These are phyloP conservation scores for Crotalus viridis DNA, from an alignment of 2,113 vertebrate genomes.

Conservation along the genomic window DNA sequence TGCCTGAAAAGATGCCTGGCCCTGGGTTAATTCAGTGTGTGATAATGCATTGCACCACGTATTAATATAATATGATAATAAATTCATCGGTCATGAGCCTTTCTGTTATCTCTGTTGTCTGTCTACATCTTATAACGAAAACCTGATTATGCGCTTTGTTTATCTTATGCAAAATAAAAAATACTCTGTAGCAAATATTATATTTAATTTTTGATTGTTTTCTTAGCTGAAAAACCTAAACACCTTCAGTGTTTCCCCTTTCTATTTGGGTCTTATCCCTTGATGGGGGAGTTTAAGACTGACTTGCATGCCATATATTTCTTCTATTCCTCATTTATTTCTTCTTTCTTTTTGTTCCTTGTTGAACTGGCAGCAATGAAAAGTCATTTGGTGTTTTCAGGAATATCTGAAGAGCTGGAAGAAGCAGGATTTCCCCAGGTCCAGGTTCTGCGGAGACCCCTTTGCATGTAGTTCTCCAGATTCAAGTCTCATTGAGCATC, in stretches of 20 bases:
- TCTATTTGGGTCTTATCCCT: slow-evolving; percentile 20
- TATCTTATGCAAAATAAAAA: neutral
- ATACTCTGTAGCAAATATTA: neutral
- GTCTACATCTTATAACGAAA: neutral
- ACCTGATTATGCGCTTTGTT: neutral
- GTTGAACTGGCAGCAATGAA: slow-evolving; percentile 6
- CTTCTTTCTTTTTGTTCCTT: neutral
- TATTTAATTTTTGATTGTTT: neutral
- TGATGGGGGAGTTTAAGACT: neutral
- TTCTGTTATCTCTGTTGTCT: neutral
- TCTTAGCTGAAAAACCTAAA: slow-evolving; percentile 26
- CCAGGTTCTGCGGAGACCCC: neutral
- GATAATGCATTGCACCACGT: neutral
- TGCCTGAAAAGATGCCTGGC: neutral
- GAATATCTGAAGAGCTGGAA: slow-evolving; percentile 3
- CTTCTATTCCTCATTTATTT: neutral
- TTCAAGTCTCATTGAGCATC: neutral
- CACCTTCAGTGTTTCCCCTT: slow-evolving; percentile 26
- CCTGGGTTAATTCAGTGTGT: neutral
- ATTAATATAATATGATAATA: neutral
- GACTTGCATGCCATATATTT: neutral
- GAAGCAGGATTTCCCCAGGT: neutral
- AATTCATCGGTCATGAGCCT: neutral
- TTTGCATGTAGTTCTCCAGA: neutral
- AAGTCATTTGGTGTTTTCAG: slow-evolving; percentile 20